Percentiles rank a stretch among this genome's conserved stretches.
phyloP scores from a whole-genome alignment of 2,888 invertebrate genomes.

The Unio pictorum region DNA sequence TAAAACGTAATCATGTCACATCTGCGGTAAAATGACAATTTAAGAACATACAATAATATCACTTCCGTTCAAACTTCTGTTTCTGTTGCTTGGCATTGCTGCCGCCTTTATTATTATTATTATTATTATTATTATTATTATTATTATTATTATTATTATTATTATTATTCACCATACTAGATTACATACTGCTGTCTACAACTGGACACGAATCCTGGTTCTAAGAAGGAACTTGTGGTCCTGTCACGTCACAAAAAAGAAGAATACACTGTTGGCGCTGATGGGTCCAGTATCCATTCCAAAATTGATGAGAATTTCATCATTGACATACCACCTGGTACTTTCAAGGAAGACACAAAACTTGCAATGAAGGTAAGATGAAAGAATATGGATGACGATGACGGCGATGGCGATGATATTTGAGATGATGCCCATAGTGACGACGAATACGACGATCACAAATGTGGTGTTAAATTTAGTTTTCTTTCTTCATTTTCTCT shows the following conservation, averaged over 20 bases:
- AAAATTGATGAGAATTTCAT: conserved; percentile 23
- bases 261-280: conserved; percentile 10
- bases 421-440: no score
- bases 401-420: background rate
- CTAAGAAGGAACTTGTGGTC: conserved; percentile 18
- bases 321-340: conserved; percentile 16
- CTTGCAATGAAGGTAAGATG: conserved; percentile 17
- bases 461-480: no score
- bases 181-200: conserved; percentile 18
- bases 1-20: no score
- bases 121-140: no score
- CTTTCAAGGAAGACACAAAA: conserved; percentile 20
- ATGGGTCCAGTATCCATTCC: conserved; percentile 15
- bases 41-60: no score
- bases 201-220: conserved; percentile 18
- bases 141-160: background rate
- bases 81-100: no score
- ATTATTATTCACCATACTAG: conserved; percentile 6
- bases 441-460: no score
- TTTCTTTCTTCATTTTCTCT: no score
- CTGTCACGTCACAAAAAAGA: conserved; percentile 17
- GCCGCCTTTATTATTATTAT: no score
- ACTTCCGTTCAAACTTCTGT: no score
- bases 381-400: background rate
- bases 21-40: no score